These are phyloP conservation scores for Volucella inanis DNA, from an alignment of 2,888 invertebrate species.

Conservation along the genomic window DNA sequence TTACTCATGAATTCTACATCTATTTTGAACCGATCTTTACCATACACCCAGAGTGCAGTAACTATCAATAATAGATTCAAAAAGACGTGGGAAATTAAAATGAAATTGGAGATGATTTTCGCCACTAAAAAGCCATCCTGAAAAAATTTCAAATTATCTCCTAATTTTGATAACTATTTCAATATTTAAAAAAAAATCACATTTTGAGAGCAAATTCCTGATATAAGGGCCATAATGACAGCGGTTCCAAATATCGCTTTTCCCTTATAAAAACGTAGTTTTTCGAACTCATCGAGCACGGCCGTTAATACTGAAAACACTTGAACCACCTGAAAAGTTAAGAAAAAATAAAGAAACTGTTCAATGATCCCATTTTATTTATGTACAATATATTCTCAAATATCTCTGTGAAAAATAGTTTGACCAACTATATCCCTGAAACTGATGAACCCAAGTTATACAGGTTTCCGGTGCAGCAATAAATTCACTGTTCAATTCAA, in stretches of 20 bases:
- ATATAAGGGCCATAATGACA: constrained; percentile 46
- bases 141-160: background rate
- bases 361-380: too few species aligned
- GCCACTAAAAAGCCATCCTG: constrained; percentile 33
- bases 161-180: too few species aligned
- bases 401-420: too few species aligned
- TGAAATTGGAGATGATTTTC: constrained; percentile 11
- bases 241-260: constrained; percentile 77
- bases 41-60: constrained; percentile 91
- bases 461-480: too few species aligned
- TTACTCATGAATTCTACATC: constrained; percentile 90
- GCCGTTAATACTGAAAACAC: constrained; percentile 78
- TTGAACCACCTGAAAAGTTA: constrained; percentile 74
- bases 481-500: too few species aligned
- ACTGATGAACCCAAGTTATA: too few species aligned
- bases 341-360: too few species aligned
- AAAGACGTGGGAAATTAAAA: constrained; percentile 87
- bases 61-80: constrained; percentile 90
- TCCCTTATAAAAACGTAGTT: constrained; percentile 76
- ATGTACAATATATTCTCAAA: too few species aligned
- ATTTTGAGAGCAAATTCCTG: constrained; percentile 34
- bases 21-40: constrained; percentile 85
- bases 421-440: too few species aligned
- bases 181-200: constrained; percentile 17
- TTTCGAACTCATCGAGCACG: constrained; percentile 80